Conservation (phyloP, 2,113 vertebrate species). For the Gymnobelideus leadbeateri region DNA sequence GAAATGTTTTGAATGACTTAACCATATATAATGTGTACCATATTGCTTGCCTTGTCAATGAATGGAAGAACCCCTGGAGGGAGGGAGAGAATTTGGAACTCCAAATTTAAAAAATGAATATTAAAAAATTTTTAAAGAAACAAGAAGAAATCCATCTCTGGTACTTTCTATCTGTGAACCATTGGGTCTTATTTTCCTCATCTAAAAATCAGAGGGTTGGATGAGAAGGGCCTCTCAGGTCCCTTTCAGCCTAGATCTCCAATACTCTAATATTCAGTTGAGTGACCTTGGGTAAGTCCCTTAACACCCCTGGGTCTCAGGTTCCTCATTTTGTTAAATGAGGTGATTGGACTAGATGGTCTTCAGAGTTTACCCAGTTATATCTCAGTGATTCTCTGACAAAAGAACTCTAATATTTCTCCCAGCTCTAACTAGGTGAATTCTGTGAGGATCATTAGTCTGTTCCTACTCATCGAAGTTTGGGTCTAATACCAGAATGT, state of each 20-base stretch:
- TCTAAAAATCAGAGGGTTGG: not conserved
- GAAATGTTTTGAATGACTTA: not conserved
- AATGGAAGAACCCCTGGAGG: not conserved
- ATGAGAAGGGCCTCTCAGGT: not conserved
- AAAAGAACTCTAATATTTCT: not conserved
- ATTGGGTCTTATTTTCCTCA: not conserved
- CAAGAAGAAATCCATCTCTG: not conserved
- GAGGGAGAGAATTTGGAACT: not conserved
- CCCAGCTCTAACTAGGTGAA: not conserved
- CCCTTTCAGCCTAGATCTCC: not conserved
- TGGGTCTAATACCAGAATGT: not conserved
- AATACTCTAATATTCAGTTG: not conserved
- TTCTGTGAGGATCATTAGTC: not conserved
- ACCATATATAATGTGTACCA: not conserved
- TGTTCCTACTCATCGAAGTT: not conserved
- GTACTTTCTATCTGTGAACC: not conserved
- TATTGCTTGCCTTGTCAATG: not conserved
- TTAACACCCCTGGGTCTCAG: not conserved
- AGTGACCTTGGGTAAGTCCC: not conserved
- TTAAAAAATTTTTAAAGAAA: not conserved
- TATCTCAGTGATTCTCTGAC: not conserved
- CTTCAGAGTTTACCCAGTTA: not conserved
- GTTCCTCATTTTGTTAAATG: not conserved
- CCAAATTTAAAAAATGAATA: not conserved
- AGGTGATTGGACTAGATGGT: not conserved